A percentile compares a stretch with the other conserved stretches of the same genome.
Evolutionary conservation across 2,797 vertebrate species (phyloP).

Genomic region (Peromyscus melanophrys): DNA sequence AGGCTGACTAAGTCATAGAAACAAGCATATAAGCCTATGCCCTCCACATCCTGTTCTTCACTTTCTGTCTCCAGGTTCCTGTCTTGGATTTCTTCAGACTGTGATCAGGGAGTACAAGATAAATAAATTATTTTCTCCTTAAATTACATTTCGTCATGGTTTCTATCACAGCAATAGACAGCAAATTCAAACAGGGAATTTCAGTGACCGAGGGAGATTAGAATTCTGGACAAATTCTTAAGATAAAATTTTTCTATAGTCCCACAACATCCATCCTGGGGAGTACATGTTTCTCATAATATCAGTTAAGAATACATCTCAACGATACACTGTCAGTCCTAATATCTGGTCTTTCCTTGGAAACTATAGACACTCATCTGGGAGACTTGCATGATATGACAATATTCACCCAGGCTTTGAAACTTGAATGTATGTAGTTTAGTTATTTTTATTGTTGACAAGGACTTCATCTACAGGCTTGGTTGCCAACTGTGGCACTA

Average conservation of each 20-base stretch:
- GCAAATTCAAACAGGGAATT: background rate
- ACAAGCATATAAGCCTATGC: background rate
- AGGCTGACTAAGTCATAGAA: background rate
- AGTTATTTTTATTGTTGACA: background rate
- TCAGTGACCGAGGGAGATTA: background rate
- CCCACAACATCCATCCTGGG: rapidly evolving
- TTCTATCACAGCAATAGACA: background rate
- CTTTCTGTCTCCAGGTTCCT: background rate
- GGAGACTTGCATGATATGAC: background rate
- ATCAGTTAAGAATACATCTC: background rate
- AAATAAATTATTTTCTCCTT: background rate
- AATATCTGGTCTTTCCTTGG: too few species aligned
- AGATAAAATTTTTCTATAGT: background rate
- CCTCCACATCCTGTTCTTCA: background rate
- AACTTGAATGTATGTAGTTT: background rate
- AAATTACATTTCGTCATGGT: background rate
- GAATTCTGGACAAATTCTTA: background rate
- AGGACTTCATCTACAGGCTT: background rate
- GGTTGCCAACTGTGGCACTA: background rate
- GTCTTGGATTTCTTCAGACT: background rate
- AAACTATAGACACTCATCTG: background rate
- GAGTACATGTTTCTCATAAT: background rate
- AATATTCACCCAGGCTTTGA: background rate
- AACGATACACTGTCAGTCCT: background rate
- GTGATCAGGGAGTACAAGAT: background rate